Evolutionary conservation across 2,797 vertebrate species (phyloP).

Genomic region (Chromobotia macracanthus): DNA sequence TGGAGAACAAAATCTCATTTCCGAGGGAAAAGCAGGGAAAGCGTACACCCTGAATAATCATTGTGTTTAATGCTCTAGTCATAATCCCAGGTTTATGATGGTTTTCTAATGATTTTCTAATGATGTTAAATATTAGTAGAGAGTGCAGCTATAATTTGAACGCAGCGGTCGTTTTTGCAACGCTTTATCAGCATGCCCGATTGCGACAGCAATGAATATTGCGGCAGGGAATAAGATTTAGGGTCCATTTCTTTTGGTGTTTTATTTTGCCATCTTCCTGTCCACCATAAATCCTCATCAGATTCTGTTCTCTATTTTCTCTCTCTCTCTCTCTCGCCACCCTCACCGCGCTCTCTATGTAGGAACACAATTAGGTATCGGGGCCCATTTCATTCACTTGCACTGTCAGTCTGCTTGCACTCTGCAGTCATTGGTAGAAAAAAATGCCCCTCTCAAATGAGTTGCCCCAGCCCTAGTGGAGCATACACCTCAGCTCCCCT

Average conservation of each 20-base stretch:
- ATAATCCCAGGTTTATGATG: conserved; percentile 87
- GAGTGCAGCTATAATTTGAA: conserved; percentile 84
- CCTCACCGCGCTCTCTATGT: conserved; percentile 74
- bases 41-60: conserved; percentile 84
- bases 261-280: conserved; percentile 80
- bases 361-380: conserved; percentile 82
- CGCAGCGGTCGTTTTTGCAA: conserved; percentile 74
- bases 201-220: conserved; percentile 83
- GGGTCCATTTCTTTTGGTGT: conserved; percentile 80
- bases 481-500: conserved; percentile 68
- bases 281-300: conserved; percentile 84
- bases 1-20: conserved; percentile 80
- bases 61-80: conserved; percentile 86
- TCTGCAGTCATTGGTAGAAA: conserved; percentile 70
- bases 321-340: conserved; percentile 23
- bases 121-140: conserved; percentile 88
- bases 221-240: conserved; percentile 78
- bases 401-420: conserved; percentile 75
- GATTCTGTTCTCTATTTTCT: conserved; percentile 22
- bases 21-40: conserved; percentile 75
- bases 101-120: conserved; percentile 88
- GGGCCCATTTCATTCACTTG: conserved; percentile 79
- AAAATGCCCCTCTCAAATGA: conserved; percentile 58
- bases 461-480: conserved; percentile 67
- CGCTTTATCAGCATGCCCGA: conserved; percentile 74